These are phyloP conservation scores for Ursus arctos DNA, from an alignment of 2,113 vertebrate genomes.

Conservation along the genomic window DNA sequence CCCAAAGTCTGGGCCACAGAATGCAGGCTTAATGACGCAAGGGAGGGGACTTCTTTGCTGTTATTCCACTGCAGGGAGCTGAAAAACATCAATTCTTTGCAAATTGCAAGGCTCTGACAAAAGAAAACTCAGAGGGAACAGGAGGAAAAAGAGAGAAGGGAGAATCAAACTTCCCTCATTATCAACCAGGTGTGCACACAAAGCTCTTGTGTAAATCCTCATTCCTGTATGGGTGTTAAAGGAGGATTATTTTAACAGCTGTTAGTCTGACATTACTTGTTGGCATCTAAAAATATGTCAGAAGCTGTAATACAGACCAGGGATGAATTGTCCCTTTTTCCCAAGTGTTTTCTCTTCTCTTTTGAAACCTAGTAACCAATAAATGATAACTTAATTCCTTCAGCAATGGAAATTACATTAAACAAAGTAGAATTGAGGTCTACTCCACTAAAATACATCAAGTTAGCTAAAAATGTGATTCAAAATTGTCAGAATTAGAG, in stretches of 20 bases:
- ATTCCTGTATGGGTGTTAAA: slow-evolving; percentile 79
- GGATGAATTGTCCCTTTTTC: slow-evolving; percentile 75
- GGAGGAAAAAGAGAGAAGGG: background rate
- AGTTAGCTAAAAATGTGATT: slow-evolving; percentile 55
- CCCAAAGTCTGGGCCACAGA: background rate
- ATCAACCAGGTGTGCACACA: slow-evolving; percentile 41
- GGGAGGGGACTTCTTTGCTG: background rate
- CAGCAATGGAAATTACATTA: slow-evolving; percentile 74
- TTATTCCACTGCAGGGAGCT: background rate
- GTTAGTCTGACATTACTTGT: slow-evolving; percentile 81
- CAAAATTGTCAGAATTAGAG: slow-evolving; percentile 65
- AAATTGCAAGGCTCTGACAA: background rate
- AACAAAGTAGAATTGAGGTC: slow-evolving; percentile 71
- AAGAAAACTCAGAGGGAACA: background rate
- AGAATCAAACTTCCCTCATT: background rate
- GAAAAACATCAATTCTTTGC: slow-evolving; percentile 7
- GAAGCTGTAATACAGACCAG: slow-evolving; percentile 77
- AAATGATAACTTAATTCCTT: slow-evolving; percentile 79
- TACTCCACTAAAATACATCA: slow-evolving; percentile 72
- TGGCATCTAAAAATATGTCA: slow-evolving; percentile 83
- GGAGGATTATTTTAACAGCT: slow-evolving; percentile 80
- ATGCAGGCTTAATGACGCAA: background rate
- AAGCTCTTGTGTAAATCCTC: slow-evolving; percentile 66
- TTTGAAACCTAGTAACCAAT: slow-evolving; percentile 76
- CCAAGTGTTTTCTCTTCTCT: slow-evolving; percentile 73